phyloP scores from a whole-genome alignment of 2,113 vertebrate species.

The Micromys minutus region DNA sequence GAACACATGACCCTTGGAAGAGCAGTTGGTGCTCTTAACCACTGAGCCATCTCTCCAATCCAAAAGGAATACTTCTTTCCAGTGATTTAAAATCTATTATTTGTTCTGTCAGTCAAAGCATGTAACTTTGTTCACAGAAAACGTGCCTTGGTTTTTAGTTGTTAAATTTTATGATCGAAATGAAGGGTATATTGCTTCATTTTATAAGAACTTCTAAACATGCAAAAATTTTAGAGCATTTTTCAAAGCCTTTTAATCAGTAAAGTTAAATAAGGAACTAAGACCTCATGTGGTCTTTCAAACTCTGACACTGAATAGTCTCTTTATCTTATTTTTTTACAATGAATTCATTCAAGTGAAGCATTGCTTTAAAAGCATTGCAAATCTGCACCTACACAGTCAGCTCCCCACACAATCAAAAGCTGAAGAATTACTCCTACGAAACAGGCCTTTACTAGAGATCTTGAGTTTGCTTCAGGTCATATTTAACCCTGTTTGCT shows the following conservation, averaged over 20 bases:
- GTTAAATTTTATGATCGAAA: background rate
- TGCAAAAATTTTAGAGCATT: background rate
- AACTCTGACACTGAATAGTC: background rate
- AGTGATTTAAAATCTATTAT: background rate
- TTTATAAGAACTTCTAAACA: conserved; percentile 17
- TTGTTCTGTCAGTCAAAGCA: conserved; percentile 21
- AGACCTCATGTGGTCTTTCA: background rate
- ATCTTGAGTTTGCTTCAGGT: conserved; percentile 28
- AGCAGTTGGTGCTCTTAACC: too few relatives aligned
- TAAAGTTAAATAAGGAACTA: background rate
- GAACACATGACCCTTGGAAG: too few relatives aligned
- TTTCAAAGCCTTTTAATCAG: conserved; percentile 5
- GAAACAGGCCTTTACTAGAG: background rate
- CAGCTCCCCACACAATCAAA: conserved; percentile 36
- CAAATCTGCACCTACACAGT: conserved; percentile 23
- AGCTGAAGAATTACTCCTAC: conserved; percentile 4
- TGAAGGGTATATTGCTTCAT: background rate
- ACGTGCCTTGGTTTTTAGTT: background rate
- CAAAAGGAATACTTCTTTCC: too few relatives aligned
- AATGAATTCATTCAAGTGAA: conserved; percentile 30
- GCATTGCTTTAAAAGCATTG: conserved; percentile 43
- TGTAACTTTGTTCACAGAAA: background rate
- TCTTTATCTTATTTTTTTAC: conserved; percentile 18
- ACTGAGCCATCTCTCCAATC: too few relatives aligned
- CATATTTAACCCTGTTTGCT: conserved; percentile 48